Conservation (phyloP, 2,888 invertebrate genomes). For the Fissipunctia ypsillon region DNA sequence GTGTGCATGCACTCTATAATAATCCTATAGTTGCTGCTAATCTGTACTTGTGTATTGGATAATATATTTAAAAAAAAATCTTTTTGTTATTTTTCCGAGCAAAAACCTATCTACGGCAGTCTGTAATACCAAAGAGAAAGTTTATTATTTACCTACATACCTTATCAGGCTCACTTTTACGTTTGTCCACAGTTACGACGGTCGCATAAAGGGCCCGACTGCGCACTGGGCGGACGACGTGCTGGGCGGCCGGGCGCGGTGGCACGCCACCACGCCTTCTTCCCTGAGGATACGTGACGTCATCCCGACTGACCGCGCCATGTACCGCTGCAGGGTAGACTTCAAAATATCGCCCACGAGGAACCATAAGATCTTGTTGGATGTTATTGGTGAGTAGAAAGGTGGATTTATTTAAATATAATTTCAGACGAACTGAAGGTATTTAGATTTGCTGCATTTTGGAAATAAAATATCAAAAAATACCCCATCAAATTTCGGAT, state of each 20-base stretch:
- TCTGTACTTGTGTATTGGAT: too few species aligned
- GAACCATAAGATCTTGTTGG: constrained; percentile 93
- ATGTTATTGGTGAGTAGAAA: constrained; percentile 92
- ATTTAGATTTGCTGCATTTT: not conserved
- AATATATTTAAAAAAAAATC: not conserved
- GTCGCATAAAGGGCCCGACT: constrained; percentile 89
- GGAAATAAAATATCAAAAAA: not conserved
- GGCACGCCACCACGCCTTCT: constrained; percentile 92
- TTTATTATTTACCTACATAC: constrained; percentile 14
- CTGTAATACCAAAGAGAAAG: not conserved
- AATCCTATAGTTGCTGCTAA: too few species aligned
- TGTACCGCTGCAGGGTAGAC: constrained; percentile 95
- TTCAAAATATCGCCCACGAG: constrained; percentile 95
- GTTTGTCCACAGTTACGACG: constrained; percentile 92
- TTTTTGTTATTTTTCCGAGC: not conserved
- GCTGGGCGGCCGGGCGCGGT: constrained; percentile 92
- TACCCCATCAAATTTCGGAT: too few species aligned
- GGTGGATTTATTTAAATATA: not conserved
- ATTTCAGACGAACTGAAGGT: too few species aligned
- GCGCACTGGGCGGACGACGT: constrained; percentile 94
- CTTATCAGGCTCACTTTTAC: constrained; percentile 10
- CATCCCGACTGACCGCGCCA: constrained; percentile 93
- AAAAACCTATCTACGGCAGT: not conserved
- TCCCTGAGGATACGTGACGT: constrained; percentile 93
- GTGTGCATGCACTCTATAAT: not conserved